These are phyloP conservation scores for Sebastes diploproa DNA, from an alignment of 2,797 vertebrate genomes.

Conservation along the genomic window DNA sequence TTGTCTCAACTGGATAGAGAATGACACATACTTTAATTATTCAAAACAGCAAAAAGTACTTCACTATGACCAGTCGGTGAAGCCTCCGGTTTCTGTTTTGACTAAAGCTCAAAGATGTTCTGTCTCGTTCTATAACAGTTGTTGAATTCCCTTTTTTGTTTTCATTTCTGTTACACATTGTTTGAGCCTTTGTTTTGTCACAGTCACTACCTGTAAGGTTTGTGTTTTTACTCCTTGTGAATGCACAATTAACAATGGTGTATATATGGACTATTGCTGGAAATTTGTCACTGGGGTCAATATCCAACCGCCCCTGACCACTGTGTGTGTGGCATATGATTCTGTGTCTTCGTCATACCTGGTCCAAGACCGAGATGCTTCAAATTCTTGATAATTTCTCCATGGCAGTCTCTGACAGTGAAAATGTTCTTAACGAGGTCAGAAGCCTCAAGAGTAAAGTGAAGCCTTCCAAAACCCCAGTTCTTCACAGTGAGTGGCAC, in stretches of 20 bases:
- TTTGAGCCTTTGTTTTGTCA: background rate
- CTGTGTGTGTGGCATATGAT: background rate
- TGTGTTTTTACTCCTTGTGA: background rate
- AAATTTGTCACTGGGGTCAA: background rate
- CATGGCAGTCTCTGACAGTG: conserved; percentile 61
- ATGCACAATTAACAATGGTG: background rate
- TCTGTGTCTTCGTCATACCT: conserved; percentile 66
- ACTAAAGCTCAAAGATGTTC: background rate
- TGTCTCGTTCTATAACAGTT: background rate
- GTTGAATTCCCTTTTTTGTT: background rate
- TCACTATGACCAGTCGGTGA: background rate
- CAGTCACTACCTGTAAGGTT: background rate
- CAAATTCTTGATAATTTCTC: conserved; percentile 21
- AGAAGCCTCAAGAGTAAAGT: conserved; percentile 67
- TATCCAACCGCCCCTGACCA: background rate
- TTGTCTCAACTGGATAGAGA: background rate
- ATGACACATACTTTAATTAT: background rate
- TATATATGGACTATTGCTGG: background rate
- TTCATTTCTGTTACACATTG: background rate
- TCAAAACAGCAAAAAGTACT: background rate
- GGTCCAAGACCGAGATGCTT: conserved; percentile 66
- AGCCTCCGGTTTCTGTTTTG: background rate
- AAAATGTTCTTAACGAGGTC: conserved; percentile 52
- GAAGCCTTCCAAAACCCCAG: conserved; percentile 51
- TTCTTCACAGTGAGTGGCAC: conserved; percentile 79